A percentile compares a stretch with the other conserved stretches of the same genome.
Evolutionary conservation across 2,888 invertebrate species (phyloP).

Genomic region (Onchidella celtica): DNA sequence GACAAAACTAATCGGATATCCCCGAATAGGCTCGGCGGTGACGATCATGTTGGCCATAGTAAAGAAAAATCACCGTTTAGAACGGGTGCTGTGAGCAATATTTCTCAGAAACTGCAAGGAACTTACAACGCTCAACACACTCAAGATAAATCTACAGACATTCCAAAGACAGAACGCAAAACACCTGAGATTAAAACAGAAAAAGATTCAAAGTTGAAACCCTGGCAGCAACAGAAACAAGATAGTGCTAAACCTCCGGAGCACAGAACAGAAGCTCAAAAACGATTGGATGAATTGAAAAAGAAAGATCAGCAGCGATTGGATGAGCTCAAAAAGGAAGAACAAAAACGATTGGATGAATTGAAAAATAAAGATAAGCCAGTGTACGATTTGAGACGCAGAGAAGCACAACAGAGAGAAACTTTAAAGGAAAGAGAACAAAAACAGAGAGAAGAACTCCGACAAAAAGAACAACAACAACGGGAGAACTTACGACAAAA

Average conservation of each 20-base stretch:
- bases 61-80: background rate
- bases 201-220: background rate
- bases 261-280: background rate
- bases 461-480: constrained; percentile 16
- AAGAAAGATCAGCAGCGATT: background rate
- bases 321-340: constrained; percentile 13
- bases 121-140: background rate
- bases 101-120: background rate
- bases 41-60: background rate
- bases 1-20: background rate
- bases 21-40: too few relatives aligned
- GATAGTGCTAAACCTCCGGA: background rate
- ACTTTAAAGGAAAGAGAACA: background rate
- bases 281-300: constrained; percentile 12
- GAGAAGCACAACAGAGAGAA: background rate
- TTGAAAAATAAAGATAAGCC: constrained; percentile 10
- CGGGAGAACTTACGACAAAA: constrained; percentile 15
- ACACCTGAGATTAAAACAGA: background rate
- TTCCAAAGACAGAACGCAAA: background rate
- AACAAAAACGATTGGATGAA: constrained; percentile 17
- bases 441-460: constrained; percentile 18
- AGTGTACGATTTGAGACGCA: background rate
- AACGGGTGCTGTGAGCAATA: background rate
- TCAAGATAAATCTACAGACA: background rate
- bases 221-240: constrained; percentile 15